Evolutionary conservation across 2,888 invertebrate species (phyloP).

Genomic region (Ectobius pallidus): DNA sequence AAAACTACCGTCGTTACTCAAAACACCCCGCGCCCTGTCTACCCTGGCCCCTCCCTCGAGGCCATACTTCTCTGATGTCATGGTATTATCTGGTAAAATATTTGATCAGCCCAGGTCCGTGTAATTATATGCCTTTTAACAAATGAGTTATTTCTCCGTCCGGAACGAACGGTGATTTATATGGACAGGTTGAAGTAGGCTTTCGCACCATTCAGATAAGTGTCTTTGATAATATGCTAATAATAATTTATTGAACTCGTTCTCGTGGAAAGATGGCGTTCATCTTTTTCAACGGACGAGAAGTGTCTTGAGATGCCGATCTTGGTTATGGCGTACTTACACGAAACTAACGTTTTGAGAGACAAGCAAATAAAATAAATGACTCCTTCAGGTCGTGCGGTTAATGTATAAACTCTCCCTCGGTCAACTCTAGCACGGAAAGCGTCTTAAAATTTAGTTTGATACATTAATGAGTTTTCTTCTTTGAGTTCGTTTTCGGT

Average conservation of each 20-base stretch:
- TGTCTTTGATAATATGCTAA: slow-evolving; percentile 53
- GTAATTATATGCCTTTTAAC: slow-evolving; percentile 53
- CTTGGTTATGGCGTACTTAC: slow-evolving; percentile 22
- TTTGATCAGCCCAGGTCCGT: slow-evolving; percentile 43
- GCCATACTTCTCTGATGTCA: slow-evolving; percentile 38
- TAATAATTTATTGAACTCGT: slow-evolving; percentile 49
- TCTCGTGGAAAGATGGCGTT: slow-evolving; percentile 38
- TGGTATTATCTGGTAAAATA: slow-evolving; percentile 42
- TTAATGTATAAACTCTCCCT: too few relatives aligned
- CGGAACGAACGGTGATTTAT: slow-evolving; percentile 51
- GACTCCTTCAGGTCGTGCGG: background rate
- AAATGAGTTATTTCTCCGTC: slow-evolving; percentile 51
- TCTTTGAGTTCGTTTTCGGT: too few relatives aligned
- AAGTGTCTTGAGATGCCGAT: slow-evolving; percentile 26
- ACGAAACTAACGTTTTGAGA: slow-evolving; percentile 23
- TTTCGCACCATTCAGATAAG: slow-evolving; percentile 47
- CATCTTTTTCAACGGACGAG: slow-evolving; percentile 31
- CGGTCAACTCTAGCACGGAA: too few relatives aligned
- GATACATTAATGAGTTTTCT: too few relatives aligned
- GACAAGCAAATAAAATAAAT: slow-evolving; percentile 19
- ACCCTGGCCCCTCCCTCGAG: slow-evolving; percentile 26
- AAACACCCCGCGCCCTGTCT: slow-evolving; percentile 24
- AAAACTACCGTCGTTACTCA: slow-evolving; percentile 25
- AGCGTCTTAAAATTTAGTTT: too few relatives aligned
- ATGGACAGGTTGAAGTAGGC: slow-evolving; percentile 41